Base-by-base conservation (phyloP, 2,888 invertebrate genomes). In the Amphipyra berbera region DNA sequence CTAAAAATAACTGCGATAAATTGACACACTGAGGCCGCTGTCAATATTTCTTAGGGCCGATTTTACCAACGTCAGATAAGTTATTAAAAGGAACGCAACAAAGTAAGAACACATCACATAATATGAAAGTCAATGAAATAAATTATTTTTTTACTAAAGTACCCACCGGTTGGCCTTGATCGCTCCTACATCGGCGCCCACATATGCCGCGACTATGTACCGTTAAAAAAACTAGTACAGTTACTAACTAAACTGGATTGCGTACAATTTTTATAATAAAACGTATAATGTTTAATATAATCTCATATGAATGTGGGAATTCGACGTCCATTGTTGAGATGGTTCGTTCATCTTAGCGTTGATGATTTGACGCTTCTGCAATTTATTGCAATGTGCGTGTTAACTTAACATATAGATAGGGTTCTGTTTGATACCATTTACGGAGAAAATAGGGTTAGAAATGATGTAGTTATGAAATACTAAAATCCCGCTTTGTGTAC, bases 251-350 rank as follows among this genome's bases (percentile, higher is more conserved):
- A 85, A 85, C 81, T 83, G 81, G 80, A 85, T 79, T 79, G 77
- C 71, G 76, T 71, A 82, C 78, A 79, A 81, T 81, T 83, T 83
- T 82, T 82, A 84, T 85, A 82, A 85, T 84, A 83, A 82, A 82
- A 77, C 70, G 79, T 85, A 80, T 87, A 82, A 87, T 83, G 81
- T 85, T 73, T 81, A 82, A 79, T 85, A 83, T 80, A 80, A 77
- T 77, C 73, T 81, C 73, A 71, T 80, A 81, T 79, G 80, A 61
- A 79, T 85, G 88, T 88, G 89, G 82, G 88, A 88, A 88, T 55
- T 42, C 52, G 4, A 48, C 8, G 47, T 46, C 60, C 44, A 78
- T 78, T 78, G 79, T 78, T 60, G 35, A 41, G 41, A 33, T 9
- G 57, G n/a, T 59, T 12, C 30, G 42, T 54, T 73, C 60, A 2